These are phyloP conservation scores for Paramuricea clavata DNA, from an alignment of 92 coral and sea anemone species.

Conservation along the genomic window DNA sequence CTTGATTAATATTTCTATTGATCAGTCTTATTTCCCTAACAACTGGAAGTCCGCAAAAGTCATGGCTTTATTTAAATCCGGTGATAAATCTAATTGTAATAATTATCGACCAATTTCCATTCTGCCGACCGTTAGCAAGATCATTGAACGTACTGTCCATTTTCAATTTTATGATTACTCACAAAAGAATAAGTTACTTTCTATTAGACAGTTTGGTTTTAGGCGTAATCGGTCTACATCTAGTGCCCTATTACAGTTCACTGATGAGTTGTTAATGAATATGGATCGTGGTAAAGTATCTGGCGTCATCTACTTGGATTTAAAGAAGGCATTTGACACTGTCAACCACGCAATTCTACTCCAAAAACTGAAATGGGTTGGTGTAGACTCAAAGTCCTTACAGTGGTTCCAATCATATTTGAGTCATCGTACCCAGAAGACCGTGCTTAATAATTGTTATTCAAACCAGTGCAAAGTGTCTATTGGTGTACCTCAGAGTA, in stretches of 20 bases:
- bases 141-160: neutral
- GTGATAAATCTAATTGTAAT: neutral
- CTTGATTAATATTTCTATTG: conserved; percentile 34
- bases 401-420: conserved; percentile 44
- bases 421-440: conserved; percentile 26
- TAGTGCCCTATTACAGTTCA: conserved; percentile 52
- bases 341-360: neutral
- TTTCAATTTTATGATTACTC: conserved; percentile 15
- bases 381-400: neutral
- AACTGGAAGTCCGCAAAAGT: conserved; percentile 38
- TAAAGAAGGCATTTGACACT: conserved; percentile 33
- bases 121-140: no score
- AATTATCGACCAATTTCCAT: no score
- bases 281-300: conserved; percentile 36
- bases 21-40: conserved; percentile 31
- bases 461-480: conserved; percentile 2
- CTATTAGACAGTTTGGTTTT: conserved; percentile 36
- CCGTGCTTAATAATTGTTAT: neutral
- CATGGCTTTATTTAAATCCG: conserved; percentile 13
- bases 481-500: conserved; percentile 20
- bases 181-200: neutral
- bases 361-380: conserved; percentile 17
- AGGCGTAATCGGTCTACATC: conserved; percentile 24
- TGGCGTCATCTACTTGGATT: conserved; percentile 43
- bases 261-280: conserved; percentile 28